phyloP scores from a whole-genome alignment of 2,113 vertebrate species.

The Istiophorus platypterus region DNA sequence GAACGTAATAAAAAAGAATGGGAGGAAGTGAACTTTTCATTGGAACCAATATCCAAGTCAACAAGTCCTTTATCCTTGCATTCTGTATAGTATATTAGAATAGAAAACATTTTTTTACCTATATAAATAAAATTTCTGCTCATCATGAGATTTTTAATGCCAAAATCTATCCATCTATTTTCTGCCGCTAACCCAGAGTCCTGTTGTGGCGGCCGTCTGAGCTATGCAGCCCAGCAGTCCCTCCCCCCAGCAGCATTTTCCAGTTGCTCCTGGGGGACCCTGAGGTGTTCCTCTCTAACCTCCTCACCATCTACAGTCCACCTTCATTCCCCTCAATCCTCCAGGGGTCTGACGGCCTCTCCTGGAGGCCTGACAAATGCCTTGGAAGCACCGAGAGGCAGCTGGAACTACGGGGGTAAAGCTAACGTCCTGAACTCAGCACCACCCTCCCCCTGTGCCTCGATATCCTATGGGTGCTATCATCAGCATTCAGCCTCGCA shows the following conservation, averaged over 20 bases:
- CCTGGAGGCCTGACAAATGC: constrained; percentile 48
- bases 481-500: constrained; percentile 60
- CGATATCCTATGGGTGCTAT: constrained; percentile 64
- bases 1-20: not conserved
- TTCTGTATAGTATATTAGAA: not conserved
- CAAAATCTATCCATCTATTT: not conserved
- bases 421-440: constrained; percentile 63
- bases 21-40: not conserved
- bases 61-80: not conserved
- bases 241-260: too few relatives aligned
- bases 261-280: too few relatives aligned
- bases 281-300: too few relatives aligned
- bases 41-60: not conserved
- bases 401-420: constrained; percentile 28
- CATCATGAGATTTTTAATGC: not conserved
- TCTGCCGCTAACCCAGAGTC: too few relatives aligned
- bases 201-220: too few relatives aligned
- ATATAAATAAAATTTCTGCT: not conserved
- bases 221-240: too few relatives aligned
- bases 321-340: constrained; percentile 36
- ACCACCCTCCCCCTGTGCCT: constrained; percentile 56
- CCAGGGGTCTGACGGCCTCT: constrained; percentile 51
- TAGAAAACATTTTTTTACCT: too few relatives aligned
- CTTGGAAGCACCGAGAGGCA: constrained; percentile 35
- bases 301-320: constrained; percentile 43